Evolutionary conservation across 2,888 invertebrate genomes (phyloP), one percentile per base, ranked within the genome.

Genomic region (Hirtodrosophila duncani): DNA sequence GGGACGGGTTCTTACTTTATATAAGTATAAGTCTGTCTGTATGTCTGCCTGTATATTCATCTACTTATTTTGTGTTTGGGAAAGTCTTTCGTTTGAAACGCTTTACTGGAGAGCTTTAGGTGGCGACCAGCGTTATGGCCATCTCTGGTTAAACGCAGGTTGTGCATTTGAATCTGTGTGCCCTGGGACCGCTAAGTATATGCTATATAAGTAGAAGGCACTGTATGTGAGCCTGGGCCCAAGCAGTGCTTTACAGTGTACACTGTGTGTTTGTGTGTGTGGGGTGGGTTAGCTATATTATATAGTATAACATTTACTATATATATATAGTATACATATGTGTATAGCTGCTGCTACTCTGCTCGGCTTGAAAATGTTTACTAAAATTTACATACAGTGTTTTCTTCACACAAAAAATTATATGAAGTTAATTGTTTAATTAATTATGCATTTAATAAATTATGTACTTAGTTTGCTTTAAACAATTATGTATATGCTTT

Each of bases 161-260:
- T 56, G 56, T 56, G 56, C 56, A 56, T 53, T 24, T 39, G 46
- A 56, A 48, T 46, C 34, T 56, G 56, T 36, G 34, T 53, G 50
- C 50, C 37, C 38, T 30, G 50, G 50, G 50, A 50, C 50, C 36
- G 46, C n/a, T n/a, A n/a, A n/a, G n/a, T n/a, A n/a, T n/a, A n/a
- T n/a, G n/a, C n/a, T n/a, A n/a, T n/a, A n/a, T n/a, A n/a, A n/a
- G n/a, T 23, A 21, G n/a, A 9, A 24, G 34, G 34, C 21, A 36
- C 34, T 36, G n/a, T 14, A 2, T 24, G 3, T 24, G 0, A 2
- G 1, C 5, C 2, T 4, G 9, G n/a, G 24, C 13, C 33, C 18
- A 33, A 33, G 33, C 33, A n/a, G n/a, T n/a, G n/a, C n/a, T n/a
- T n/a, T n/a, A n/a, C n/a, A n/a, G n/a, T n/a, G n/a, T n/a, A n/a